These are phyloP conservation scores for Limosa lapponica DNA, from an alignment of 2,797 vertebrate genomes.

Conservation along the genomic window DNA sequence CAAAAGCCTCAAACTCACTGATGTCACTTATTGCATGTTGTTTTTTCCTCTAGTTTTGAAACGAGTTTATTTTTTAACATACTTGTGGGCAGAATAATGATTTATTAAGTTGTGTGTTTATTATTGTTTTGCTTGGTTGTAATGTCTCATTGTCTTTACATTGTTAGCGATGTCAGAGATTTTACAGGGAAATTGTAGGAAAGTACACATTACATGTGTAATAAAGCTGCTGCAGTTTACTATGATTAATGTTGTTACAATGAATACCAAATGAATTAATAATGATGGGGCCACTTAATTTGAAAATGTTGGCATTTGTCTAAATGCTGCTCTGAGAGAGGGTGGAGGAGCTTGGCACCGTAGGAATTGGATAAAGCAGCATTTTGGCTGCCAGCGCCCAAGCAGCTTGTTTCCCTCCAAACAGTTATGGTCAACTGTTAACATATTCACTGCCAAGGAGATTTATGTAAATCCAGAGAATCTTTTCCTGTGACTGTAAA, in stretches of 20 bases:
- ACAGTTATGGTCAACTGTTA: conserved; percentile 22
- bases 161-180: conserved; percentile 42
- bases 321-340: conserved; percentile 41
- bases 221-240: conserved; percentile 49
- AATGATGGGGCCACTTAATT: conserved; percentile 63
- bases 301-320: conserved; percentile 62
- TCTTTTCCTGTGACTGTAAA: not conserved
- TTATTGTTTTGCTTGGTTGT: conserved; percentile 47
- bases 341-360: conserved; percentile 42
- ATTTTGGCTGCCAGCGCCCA: conserved; percentile 31
- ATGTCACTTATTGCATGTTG: conserved; percentile 47
- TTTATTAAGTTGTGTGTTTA: conserved; percentile 58
- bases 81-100: conserved; percentile 65
- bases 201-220: conserved; percentile 46
- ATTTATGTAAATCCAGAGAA: not conserved
- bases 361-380: not conserved
- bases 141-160: conserved; percentile 45
- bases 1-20: conserved; percentile 61
- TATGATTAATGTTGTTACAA: conserved; percentile 56
- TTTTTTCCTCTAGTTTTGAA: conserved; percentile 37
- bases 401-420: conserved; percentile 46
- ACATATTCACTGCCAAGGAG: conserved; percentile 4
- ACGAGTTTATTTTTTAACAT: conserved; percentile 53
- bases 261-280: conserved; percentile 66
- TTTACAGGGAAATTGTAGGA: conserved; percentile 46